Evolutionary conservation across 2,888 invertebrate genomes (phyloP).

Genomic region (Meta bourneti): DNA sequence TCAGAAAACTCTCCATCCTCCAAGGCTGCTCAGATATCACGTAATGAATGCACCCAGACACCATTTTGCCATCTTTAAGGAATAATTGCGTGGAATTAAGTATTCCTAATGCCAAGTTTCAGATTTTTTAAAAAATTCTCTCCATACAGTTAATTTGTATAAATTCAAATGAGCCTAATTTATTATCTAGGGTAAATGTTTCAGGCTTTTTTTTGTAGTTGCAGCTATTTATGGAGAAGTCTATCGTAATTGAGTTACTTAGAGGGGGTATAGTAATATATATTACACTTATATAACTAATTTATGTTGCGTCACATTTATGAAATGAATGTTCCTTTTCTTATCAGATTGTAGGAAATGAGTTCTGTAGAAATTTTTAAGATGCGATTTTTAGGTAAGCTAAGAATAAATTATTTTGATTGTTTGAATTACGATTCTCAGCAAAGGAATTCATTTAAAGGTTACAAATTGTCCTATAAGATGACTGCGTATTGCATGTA

Average conservation of each 20-base stretch:
- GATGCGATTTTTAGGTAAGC: too few relatives aligned
- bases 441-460: too few relatives aligned
- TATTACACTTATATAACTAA: neutral
- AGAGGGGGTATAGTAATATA: neutral
- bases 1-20: neutral
- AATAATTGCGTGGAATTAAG: conserved; percentile 28
- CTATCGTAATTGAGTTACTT: neutral
- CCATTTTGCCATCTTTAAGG: neutral
- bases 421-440: too few relatives aligned
- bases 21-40: neutral
- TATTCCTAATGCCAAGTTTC: neutral
- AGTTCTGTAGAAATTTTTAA: too few relatives aligned
- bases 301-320: neutral
- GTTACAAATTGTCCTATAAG: too few relatives aligned
- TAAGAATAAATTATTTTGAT: too few relatives aligned
- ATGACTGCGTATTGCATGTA: too few relatives aligned
- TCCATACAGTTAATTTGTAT: neutral
- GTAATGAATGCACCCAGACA: conserved; percentile 22
- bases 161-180: neutral
- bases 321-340: too few relatives aligned
- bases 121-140: neutral
- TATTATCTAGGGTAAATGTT: neutral
- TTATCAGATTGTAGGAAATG: too few relatives aligned
- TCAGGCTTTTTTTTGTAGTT: neutral
- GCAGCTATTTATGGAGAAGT: neutral